Base-by-base conservation (phyloP, 2,113 vertebrate species). In the Stomatorhinus ivindoensis region DNA sequence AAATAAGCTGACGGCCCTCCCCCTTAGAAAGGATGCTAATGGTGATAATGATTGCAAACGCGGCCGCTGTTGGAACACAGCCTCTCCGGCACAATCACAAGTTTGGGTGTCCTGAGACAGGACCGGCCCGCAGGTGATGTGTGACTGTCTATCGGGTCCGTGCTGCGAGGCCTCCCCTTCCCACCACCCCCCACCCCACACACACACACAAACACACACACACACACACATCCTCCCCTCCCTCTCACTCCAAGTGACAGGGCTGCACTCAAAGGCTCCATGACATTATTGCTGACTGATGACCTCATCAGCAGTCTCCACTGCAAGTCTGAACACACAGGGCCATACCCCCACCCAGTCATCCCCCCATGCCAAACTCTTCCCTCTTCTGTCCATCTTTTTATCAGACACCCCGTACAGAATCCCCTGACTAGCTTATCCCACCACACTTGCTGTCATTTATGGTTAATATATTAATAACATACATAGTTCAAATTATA, bases 261-360 rank as follows among this genome's bases (percentile, higher is more conserved):
- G 92, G 92, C 91, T 53, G 89, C 90, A 94, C 92, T 93, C 88
- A 91, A 89, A 73, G 80, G 46, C n/a, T 48, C 89, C 91, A 93
- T 95, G 94, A 96, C 94, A 95, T 95, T 95, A 95, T 95, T 80
- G 44, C 92, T 89, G 92, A 87, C 90, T 42, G 51, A 92, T 95
- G 95, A 96, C 93, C 94, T 95, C 95, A 95, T 92, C n/a, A 88
- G 90, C 92, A 94, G 92, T 92, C 88, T 93, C 90, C 91, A 91
- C 89, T 92, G 92, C 96, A 93, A 90, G 95, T 94, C 94, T 90
- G 90, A 93, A 94, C 95, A 94, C 91, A 94, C 94, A 44, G 11
- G 17, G 6, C 48, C 92, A 82, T 87, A 90, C 88, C 44, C 44
- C 58, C 55, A 9, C 53, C n/a, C 69, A 17, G 82, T 86, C 89